Evolutionary conservation across 2,888 invertebrate genomes (phyloP), one percentile per base, ranked within the genome.

Genomic region (Mesorhabditis spiculigera): DNA sequence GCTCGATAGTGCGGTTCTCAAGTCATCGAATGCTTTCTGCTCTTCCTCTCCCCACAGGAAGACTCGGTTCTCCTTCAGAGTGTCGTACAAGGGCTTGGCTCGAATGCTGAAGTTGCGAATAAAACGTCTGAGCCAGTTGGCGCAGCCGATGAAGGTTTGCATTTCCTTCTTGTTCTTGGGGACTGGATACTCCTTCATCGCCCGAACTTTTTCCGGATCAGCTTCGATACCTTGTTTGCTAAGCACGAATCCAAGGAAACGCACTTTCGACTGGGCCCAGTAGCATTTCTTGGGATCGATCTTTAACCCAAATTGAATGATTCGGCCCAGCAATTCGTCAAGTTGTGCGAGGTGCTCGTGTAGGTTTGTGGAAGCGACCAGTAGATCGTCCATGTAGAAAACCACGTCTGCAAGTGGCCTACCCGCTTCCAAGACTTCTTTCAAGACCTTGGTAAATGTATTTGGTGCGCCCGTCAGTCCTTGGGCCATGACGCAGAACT

Each of bases 391-490:
- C 28, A 28, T 28, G 28, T 28, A 28, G 28, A 28, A 28, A 28
- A 28, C 28, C 28, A 28, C 28, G 28, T 28, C 28, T 28, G 28
- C 28, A 28, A 28, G 28, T 28, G 28, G 28, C 28, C 28, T 28
- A 28, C 28, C 28, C 28, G 28, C 28, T 28, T 28, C 28, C 28
- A 62, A 43, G 1, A 75, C 3, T 5, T 42, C 63, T n/a, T 72
- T 45, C 68, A 77, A 70, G 4, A 65, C 58, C 41, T 65, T 43
- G 65, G 72, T 71, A 43, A 75, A 77, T 4, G 71, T 72, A 1
- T 13, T 42, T 0, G 71, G 70, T 0, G 73, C 62, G 4, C 66
- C 66, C 5, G 41, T 44, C 1, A 75, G 58, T 8, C 76, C 75
- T 71, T 71, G 71, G 0, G 75, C 71, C 69, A 72, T 65, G 41